Percentiles rank a stretch among this genome's conserved stretches.
These are phyloP conservation scores for Aeoliscus strigatus DNA, from an alignment of 2,797 vertebrate genomes.

Conservation along the genomic window DNA sequence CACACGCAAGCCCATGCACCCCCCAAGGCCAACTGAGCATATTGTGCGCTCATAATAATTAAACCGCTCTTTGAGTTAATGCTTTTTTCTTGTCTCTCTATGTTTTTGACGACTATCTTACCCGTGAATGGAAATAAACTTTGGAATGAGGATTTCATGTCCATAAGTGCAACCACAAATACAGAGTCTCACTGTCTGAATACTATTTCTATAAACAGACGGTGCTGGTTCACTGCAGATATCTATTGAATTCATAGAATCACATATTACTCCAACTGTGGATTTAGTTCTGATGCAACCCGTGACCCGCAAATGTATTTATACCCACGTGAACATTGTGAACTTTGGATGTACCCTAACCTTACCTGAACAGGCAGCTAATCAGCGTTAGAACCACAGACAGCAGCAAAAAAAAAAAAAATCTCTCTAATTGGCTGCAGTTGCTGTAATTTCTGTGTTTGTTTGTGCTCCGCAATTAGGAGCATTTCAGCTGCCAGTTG, in stretches of 20 bases:
- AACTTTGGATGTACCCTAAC: conserved; percentile 18
- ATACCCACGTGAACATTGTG: conserved; percentile 19
- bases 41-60: conserved; percentile 21
- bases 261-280: neutral
- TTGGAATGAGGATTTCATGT: neutral
- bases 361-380: conserved; percentile 42
- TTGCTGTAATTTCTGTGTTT: conserved; percentile 62
- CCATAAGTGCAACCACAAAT: conserved; percentile 1
- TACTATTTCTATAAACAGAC: too few relatives aligned
- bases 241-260: conserved; percentile 6
- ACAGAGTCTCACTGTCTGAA: too few relatives aligned
- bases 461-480: conserved; percentile 60
- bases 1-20: conserved; percentile 31
- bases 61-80: conserved; percentile 6
- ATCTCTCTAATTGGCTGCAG: conserved; percentile 54
- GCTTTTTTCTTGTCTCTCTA: conserved; percentile 7
- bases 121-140: too few relatives aligned
- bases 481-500: conserved; percentile 49
- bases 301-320: neutral
- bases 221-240: neutral
- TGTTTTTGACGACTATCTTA: too few relatives aligned
- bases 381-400: conserved; percentile 39
- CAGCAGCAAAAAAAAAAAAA: conserved; percentile 44
- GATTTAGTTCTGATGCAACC: conserved; percentile 3
- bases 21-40: conserved; percentile 15